Evolutionary conservation across 2,888 invertebrate genomes (phyloP).

Genomic region (Sinodicranocentrus sp.): DNA sequence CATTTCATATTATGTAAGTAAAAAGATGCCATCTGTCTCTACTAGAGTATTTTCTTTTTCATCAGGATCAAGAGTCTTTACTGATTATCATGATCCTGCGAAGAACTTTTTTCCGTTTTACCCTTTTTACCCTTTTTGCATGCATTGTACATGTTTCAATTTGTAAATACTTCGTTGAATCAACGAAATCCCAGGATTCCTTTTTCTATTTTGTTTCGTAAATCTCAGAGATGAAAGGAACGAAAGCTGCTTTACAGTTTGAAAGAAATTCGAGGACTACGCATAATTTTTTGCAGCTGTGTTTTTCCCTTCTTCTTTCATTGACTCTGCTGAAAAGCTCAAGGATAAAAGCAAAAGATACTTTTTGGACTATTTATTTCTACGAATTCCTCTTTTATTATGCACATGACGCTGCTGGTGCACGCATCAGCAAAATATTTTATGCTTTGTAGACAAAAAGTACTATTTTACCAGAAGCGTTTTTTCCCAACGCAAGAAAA

Average conservation of each 20-base stretch:
- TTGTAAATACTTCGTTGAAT: too few species aligned
- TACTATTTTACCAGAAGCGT: not conserved
- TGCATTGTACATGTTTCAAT: too few species aligned
- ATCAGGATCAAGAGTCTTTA: too few species aligned
- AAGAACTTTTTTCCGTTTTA: too few species aligned
- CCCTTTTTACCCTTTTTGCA: too few species aligned
- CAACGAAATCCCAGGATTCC: too few species aligned
- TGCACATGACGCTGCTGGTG: not conserved
- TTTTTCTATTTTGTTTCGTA: too few species aligned
- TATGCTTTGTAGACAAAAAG: not conserved
- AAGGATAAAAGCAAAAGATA: conserved; percentile 1
- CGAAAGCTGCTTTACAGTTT: not conserved
- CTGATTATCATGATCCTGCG: too few species aligned
- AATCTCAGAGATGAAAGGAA: too few species aligned
- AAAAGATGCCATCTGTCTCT: too few species aligned
- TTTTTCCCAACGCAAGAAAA: not conserved
- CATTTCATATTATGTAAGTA: too few species aligned
- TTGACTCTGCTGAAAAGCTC: not conserved
- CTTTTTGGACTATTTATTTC: not conserved
- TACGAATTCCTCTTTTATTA: not conserved
- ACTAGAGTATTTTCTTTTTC: too few species aligned
- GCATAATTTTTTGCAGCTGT: conserved; percentile 18
- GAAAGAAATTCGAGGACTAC: not conserved
- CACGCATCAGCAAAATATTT: conserved; percentile 12
- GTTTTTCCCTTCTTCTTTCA: not conserved